Evolutionary conservation across 2,113 vertebrate genomes (phyloP), one percentile per base, ranked within the genome.

Genomic region (Vanacampus margaritifer): DNA sequence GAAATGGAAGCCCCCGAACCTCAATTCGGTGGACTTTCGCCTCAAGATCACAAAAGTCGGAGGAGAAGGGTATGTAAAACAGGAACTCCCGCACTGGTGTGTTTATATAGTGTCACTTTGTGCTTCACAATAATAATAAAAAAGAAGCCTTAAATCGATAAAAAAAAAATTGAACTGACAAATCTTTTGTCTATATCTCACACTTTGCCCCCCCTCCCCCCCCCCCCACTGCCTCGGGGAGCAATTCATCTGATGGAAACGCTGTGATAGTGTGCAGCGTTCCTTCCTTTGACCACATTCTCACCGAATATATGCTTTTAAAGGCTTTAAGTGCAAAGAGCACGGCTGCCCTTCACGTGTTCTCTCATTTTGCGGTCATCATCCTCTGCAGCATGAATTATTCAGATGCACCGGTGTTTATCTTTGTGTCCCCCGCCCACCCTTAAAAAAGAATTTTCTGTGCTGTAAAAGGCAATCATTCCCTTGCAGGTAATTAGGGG

Each of bases 21-120:
- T 94, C 83, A 99, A 99, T 92, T 99, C 97, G 5, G 97, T 99
- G 76, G 97, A 99, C 91, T 99, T 99, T 89, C 95, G 96, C 73
- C 93, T 98, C 69, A 98, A 98, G 90, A 97, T 99, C 93, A 94
- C 94, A 83, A 97, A 94, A 94, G 91, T 98, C 76, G 95, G 95
- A 85, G 97, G 97, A 90, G 96, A 98, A 90, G 97, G 97, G 97
- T 99, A 91, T 92, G 95, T 93, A 37, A 57, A 75, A 80, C 59
- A 63, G 67, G 67, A 75, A 60, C 64, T 72, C 58, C 53, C 66
- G 77, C 72, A 43, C 62, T 37, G 13, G 53, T 63, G 64, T 67
- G 51, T 48, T 65, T 23, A 0, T 26, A 24, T 46, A 23, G 35
- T 21, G 17, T 72, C 60, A 39, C 54, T 39, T 12, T 0, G 11